phyloP scores from a whole-genome alignment of 2,113 vertebrate species.

The Bufo gargarizans region DNA sequence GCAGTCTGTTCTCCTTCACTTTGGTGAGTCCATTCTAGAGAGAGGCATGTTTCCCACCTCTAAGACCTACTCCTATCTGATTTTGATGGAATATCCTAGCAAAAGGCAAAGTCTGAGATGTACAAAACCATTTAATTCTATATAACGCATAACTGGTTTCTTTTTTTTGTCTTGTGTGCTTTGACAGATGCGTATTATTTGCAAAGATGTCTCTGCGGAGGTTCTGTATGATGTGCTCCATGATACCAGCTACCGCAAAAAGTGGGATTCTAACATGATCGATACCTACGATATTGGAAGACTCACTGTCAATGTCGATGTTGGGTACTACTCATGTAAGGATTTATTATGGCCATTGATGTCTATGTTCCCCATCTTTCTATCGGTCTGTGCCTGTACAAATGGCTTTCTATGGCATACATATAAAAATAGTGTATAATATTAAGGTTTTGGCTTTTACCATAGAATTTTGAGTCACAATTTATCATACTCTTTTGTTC shows the following conservation, averaged over 20 bases:
- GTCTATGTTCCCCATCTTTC: no score
- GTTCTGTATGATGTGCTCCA: slow-evolving; percentile 88
- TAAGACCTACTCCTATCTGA: no score
- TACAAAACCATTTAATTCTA: no score
- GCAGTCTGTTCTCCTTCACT: no score
- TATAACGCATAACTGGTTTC: not conserved
- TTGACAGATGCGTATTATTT: slow-evolving; percentile 82
- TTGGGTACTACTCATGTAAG: slow-evolving; percentile 92
- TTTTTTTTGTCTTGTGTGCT: not conserved
- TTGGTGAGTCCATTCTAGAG: no score
- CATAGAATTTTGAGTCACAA: not conserved
- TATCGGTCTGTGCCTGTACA: no score
- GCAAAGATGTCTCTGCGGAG: slow-evolving; percentile 83
- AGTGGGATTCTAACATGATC: slow-evolving; percentile 91
- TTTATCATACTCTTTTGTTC: not conserved
- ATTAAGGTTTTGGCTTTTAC: no score
- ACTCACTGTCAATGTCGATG: slow-evolving; percentile 85
- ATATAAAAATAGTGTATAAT: no score
- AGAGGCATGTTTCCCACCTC: no score
- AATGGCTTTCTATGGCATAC: no score
- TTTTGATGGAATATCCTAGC: no score
- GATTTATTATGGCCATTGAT: not conserved
- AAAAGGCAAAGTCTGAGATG: no score
- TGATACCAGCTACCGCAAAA: slow-evolving; percentile 84
- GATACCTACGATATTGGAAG: slow-evolving; percentile 88